A percentile compares a stretch with the other conserved stretches of the same genome.
Conservation (phyloP, 2,797 vertebrate genomes). For the Linurgus olivaceus region DNA sequence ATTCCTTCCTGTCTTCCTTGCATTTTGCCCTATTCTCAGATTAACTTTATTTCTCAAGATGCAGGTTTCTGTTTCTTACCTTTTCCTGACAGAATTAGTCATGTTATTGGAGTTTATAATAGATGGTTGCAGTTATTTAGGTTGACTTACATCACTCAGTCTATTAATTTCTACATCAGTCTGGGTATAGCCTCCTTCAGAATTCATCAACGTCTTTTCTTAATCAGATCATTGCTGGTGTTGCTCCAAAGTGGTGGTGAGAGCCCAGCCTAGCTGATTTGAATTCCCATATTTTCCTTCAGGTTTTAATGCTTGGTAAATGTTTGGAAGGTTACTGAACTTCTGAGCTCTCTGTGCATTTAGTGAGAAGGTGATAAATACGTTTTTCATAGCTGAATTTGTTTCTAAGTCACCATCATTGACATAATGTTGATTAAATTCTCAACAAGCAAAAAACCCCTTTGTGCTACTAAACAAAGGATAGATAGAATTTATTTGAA, state of each 20-base stretch:
- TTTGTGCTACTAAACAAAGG: not conserved
- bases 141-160: conserved; percentile 9
- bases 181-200: not conserved
- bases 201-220: not conserved
- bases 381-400: not conserved
- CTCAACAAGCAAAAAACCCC: not conserved
- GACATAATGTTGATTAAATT: not conserved
- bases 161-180: conserved; percentile 2
- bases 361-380: not conserved
- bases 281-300: not conserved
- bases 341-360: not conserved
- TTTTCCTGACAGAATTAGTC: conserved; percentile 1
- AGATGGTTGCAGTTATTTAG: not conserved
- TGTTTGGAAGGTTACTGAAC: not conserved
- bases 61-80: not conserved
- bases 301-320: not conserved
- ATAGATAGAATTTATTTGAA: not conserved
- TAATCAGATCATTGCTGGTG: not conserved
- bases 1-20: not conserved
- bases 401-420: not conserved
- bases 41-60: not conserved
- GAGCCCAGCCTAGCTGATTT: not conserved
- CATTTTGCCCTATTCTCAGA: not conserved
- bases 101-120: not conserved
- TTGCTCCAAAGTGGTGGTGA: not conserved